Percentiles rank a stretch among this genome's conserved stretches.
Conservation (phyloP, 2,113 vertebrate species). For the Odontophorus gujanensis region DNA sequence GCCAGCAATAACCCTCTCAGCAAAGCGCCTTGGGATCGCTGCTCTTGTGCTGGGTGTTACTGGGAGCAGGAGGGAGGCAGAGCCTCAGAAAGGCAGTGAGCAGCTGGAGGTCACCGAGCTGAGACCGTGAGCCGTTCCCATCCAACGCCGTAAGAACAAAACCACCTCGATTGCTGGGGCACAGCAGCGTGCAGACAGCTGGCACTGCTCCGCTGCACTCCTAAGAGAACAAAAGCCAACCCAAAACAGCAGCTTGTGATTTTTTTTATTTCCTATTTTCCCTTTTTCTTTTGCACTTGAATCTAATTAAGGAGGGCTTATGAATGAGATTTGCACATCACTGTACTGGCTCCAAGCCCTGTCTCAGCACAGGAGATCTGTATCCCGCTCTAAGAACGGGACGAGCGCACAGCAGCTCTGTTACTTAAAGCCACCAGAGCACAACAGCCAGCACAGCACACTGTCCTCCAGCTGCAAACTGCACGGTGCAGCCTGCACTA, state of each 20-base stretch:
- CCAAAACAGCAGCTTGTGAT: not conserved
- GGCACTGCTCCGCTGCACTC: not conserved
- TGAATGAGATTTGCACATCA: not conserved
- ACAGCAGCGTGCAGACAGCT: fast-evolving
- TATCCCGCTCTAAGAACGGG: not conserved
- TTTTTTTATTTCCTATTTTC: not conserved
- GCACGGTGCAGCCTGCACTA: fast-evolving
- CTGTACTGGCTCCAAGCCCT: not conserved
- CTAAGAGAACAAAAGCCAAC: not conserved
- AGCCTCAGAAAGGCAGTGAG: not conserved
- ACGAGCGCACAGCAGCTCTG: fast-evolving
- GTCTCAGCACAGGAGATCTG: fast-evolving
- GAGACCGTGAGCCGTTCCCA: not conserved
- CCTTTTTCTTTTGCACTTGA: not conserved
- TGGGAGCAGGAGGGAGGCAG: fast-evolving
- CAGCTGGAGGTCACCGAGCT: not conserved
- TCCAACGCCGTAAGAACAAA: not conserved
- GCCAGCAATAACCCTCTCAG: not conserved
- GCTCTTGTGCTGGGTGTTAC: too few species aligned
- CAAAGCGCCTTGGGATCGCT: not conserved
- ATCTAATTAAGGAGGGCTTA: not conserved
- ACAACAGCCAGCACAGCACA: not conserved
- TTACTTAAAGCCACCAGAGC: fast-evolving
- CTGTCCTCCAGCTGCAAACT: fast-evolving
- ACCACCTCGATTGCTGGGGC: fast-evolving